Evolutionary conservation across 2,113 vertebrate genomes (phyloP), one percentile per base, ranked within the genome.

Genomic region (Thalassarche chlororhynchos): DNA sequence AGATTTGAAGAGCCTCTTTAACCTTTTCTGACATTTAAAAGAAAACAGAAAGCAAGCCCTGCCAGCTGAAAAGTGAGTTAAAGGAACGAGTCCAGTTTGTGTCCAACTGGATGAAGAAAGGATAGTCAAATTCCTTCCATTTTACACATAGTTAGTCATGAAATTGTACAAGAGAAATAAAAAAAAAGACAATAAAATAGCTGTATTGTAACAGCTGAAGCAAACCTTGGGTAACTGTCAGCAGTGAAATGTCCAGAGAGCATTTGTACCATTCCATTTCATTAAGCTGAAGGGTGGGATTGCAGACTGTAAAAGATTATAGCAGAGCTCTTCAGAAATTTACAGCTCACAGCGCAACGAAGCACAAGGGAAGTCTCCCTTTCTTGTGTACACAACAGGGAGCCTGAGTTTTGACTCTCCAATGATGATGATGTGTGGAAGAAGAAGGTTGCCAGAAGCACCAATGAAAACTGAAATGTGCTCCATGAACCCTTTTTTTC

Each of bases 1-100:
- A 97, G 94, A 98, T 98, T 98, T 97, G 94, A 98, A 94, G 36
- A 98, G 94, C n/a, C 90, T 96, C 54, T 95, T 97, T 98, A 98
- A 98, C 96, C 95, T 98, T 98, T 98, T 96, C 93, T 98, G 98
- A 98, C 98, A 98, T 98, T 98, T 98, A 98, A 98, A 98, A 98
- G 96, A 97, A 98, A 98, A 97, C 95, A 98, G 98, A 98, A 97
- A 98, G 82, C 77, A 88, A 92, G n/a, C 10, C 54, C 83, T 97
- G 98, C 97, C 98, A 98, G 96, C 96, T 95, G 96, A 97, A 98
- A 98, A 97, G 96, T 82, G 91, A 98, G 89, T 96, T 97, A 95
- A 98, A 98, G 96, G 93, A 98, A 97, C 93, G 38, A 86, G 75
- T 95, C 96, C 95, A 96, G 87, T 96, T 98, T 92, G 91, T 88